These are phyloP conservation scores for Spilarctia lutea DNA, from an alignment of 2,888 invertebrate genomes.

Conservation along the genomic window DNA sequence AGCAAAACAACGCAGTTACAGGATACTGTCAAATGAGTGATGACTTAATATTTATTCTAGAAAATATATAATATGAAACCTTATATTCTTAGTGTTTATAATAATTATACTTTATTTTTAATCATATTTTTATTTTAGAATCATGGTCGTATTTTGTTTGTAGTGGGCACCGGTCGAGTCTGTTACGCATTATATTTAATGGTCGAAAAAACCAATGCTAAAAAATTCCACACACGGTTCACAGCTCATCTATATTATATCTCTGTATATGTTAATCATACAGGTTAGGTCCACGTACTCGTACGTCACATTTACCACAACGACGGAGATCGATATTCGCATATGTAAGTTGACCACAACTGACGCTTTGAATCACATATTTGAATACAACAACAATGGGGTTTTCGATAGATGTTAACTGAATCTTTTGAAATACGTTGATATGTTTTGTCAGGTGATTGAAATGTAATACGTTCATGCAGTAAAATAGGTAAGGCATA, in stretches of 20 bases:
- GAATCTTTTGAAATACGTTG: not conserved
- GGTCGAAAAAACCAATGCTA: not conserved
- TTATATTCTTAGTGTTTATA: too few relatives aligned
- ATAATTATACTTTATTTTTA: not conserved
- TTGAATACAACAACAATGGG: not conserved
- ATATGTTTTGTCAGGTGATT: not conserved
- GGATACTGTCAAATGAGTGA: not conserved
- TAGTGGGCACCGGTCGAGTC: not conserved
- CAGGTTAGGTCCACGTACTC: constrained; percentile 3
- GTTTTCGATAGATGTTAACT: not conserved
- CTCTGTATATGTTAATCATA: not conserved
- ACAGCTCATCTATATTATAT: constrained; percentile 7
- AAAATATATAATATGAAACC: too few relatives aligned
- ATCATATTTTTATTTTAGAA: not conserved
- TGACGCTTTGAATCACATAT: not conserved
- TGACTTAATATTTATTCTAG: too few relatives aligned
- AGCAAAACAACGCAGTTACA: not conserved
- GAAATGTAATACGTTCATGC: too few relatives aligned
- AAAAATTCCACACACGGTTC: constrained; percentile 8
- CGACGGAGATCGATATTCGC: not conserved
- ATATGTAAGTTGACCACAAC: constrained; percentile 9
- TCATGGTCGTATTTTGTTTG: not conserved
- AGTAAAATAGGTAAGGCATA: too few relatives aligned
- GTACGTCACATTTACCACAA: constrained; percentile 1
- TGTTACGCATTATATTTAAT: not conserved